Conservation (phyloP, 2,113 vertebrate genomes). For the Podocnemis expansa region DNA sequence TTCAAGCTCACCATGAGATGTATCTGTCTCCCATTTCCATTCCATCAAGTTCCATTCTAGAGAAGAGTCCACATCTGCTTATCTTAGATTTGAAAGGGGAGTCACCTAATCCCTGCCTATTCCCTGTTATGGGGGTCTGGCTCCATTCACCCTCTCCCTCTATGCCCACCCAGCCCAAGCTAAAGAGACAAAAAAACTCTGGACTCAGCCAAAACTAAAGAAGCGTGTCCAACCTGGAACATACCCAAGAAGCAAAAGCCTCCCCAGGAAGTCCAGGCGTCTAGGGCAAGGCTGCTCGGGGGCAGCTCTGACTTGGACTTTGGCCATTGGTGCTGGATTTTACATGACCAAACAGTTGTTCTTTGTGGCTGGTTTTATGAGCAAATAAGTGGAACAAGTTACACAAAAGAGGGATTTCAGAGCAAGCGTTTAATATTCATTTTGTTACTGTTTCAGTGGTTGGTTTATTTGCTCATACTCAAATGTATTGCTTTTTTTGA, state of each 20-base stretch:
- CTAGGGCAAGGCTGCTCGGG: neutral
- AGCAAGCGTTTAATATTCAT: constrained; percentile 2
- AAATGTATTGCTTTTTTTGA: neutral
- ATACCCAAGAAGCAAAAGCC: neutral
- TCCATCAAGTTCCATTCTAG: fast-evolving
- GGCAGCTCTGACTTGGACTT: neutral
- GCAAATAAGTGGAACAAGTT: neutral
- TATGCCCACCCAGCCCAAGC: neutral
- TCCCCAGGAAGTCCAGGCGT: fast-evolving
- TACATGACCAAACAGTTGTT: constrained; percentile 35
- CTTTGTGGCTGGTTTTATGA: neutral
- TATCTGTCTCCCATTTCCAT: neutral
- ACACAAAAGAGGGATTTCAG: neutral
- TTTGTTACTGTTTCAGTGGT: neutral
- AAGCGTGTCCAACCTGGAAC: neutral
- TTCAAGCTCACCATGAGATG: fast-evolving
- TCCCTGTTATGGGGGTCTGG: neutral
- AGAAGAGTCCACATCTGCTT: fast-evolving
- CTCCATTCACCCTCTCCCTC: neutral
- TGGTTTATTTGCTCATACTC: constrained; percentile 28
- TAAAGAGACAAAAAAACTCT: neutral
- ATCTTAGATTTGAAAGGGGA: neutral
- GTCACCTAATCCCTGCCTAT: neutral
- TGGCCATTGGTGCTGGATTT: neutral
- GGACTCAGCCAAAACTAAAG: neutral